Conservation (phyloP, 2,888 invertebrate species). For the Drosophila sordidula region DNA sequence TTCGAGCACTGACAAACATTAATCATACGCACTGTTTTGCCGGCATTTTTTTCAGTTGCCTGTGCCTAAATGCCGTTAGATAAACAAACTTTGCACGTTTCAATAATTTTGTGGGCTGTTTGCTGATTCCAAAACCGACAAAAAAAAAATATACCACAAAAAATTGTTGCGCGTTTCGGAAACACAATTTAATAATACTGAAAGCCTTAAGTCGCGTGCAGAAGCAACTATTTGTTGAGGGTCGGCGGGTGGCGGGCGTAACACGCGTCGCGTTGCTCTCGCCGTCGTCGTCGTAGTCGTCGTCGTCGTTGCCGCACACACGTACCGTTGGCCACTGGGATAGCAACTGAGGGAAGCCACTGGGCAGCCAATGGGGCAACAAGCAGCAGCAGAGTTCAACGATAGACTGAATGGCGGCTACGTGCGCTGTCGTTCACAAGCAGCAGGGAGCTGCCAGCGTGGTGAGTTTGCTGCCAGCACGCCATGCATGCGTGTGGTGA, state of each 20-base stretch:
- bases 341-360: constrained; percentile 17
- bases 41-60: constrained; percentile 29
- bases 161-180: constrained; percentile 13
- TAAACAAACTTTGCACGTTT: constrained; percentile 32
- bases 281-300: background rate
- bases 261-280: constrained; percentile 23
- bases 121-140: constrained; percentile 14
- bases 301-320: constrained; percentile 19
- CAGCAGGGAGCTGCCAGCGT: constrained; percentile 18
- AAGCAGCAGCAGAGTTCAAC: constrained; percentile 68
- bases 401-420: constrained; percentile 65
- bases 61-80: background rate
- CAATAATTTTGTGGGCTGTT: constrained; percentile 11
- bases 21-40: constrained; percentile 48
- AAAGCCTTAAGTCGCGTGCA: constrained; percentile 14
- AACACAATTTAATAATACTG: constrained; percentile 1
- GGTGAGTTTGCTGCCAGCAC: constrained; percentile 41
- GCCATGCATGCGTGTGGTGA: constrained; percentile 36
- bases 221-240: constrained; percentile 24
- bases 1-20: constrained; percentile 14
- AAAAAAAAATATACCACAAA: constrained; percentile 54
- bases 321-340: constrained; percentile 34
- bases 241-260: constrained; percentile 8
- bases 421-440: constrained; percentile 10
- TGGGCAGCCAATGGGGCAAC: constrained; percentile 46